These are phyloP conservation scores for Nettapus auritus DNA, from an alignment of 2,113 vertebrate genomes.

Conservation along the genomic window DNA sequence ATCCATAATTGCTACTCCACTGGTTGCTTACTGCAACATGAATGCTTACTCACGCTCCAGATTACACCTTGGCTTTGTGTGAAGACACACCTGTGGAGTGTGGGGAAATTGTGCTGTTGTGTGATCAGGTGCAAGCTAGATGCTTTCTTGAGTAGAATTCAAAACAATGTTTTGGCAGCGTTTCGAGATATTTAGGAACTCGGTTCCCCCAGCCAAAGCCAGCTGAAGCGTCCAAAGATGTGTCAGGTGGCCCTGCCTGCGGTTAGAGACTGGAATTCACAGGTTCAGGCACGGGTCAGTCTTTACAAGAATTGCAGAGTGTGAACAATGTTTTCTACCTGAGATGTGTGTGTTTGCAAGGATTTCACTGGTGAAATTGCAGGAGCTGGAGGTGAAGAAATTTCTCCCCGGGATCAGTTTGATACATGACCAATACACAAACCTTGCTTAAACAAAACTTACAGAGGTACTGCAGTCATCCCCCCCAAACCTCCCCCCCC, in stretches of 20 bases:
- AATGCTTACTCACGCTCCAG: neutral
- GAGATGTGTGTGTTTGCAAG: accelerated
- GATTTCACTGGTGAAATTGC: neutral
- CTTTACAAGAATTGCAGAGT: neutral
- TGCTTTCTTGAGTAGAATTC: neutral
- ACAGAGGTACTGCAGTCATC: neutral
- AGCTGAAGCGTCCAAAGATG: neutral
- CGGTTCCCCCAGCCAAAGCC: neutral
- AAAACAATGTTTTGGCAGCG: neutral
- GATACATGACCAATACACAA: neutral
- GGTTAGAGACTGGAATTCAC: accelerated
- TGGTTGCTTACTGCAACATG: neutral
- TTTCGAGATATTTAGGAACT: neutral
- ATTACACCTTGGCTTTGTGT: neutral
- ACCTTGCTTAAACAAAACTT: neutral
- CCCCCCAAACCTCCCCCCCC: no score
- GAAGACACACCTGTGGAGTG: neutral
- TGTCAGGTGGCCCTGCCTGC: neutral
- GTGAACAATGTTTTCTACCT: neutral
- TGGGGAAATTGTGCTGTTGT: neutral
- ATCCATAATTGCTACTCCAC: neutral
- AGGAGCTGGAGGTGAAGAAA: neutral
- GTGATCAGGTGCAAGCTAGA: neutral
- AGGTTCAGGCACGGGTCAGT: neutral
- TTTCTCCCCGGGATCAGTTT: neutral